Percentiles rank a stretch among this genome's conserved stretches.
Conservation (phyloP, 2,113 vertebrate species). For the Barbus barbus region DNA sequence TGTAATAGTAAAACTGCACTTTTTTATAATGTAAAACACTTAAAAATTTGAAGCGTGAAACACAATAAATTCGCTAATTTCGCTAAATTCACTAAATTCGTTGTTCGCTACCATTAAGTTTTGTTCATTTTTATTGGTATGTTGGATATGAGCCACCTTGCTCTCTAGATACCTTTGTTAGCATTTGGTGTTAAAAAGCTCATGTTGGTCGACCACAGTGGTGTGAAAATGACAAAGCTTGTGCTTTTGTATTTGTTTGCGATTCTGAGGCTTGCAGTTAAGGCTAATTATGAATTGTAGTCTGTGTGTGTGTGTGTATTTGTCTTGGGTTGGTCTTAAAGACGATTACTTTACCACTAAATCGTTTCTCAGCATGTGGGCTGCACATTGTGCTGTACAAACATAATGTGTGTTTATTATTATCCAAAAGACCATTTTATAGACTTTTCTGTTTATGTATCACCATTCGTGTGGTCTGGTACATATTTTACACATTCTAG, state of each 20-base stretch:
- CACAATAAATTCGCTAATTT: too few relatives aligned
- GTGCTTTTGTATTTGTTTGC: neutral
- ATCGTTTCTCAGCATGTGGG: neutral
- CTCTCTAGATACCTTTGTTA: neutral
- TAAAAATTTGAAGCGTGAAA: too few relatives aligned
- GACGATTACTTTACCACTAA: neutral
- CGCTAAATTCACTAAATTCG: too few relatives aligned
- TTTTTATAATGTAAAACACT: neutral
- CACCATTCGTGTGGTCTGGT: neutral
- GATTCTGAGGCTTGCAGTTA: constrained; percentile 49
- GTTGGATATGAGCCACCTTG: neutral
- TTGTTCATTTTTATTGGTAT: neutral
- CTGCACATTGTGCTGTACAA: constrained; percentile 5
- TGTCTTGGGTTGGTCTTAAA: neutral
- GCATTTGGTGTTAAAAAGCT: neutral
- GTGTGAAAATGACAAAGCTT: neutral
- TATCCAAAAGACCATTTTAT: neutral
- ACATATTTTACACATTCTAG: neutral
- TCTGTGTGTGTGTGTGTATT: neutral
- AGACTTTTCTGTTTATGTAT: neutral
- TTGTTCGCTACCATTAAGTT: neutral
- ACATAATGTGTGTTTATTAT: neutral
- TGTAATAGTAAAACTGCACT: neutral
- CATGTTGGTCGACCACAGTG: neutral
- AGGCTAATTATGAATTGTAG: neutral